Percentiles rank a stretch among this genome's conserved stretches.
These are phyloP conservation scores for Drosophila paranaensis DNA, from an alignment of 2,888 invertebrate species.

Conservation along the genomic window DNA sequence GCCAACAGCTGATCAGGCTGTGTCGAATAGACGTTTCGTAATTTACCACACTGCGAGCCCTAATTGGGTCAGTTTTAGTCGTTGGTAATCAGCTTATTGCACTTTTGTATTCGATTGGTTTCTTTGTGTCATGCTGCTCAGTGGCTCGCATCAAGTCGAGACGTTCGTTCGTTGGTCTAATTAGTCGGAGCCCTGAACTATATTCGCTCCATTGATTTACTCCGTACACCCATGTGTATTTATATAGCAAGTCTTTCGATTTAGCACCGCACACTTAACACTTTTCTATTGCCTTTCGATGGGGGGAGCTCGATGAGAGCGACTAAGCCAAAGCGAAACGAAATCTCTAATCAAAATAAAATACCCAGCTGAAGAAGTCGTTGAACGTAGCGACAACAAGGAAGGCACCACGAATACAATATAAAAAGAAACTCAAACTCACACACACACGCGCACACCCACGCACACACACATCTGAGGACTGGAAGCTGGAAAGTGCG, in stretches of 20 bases:
- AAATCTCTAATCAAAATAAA: slow-evolving; percentile 63
- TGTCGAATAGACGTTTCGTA: slow-evolving; percentile 3
- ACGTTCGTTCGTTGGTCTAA: slow-evolving; percentile 49
- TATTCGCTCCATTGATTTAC: slow-evolving; percentile 43
- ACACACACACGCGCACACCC: background rate
- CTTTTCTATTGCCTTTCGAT: slow-evolving; percentile 37
- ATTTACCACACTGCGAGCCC: slow-evolving; percentile 5
- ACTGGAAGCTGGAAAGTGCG: slow-evolving; percentile 24
- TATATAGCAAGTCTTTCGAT: slow-evolving; percentile 33
- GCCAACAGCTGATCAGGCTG: slow-evolving; percentile 11
- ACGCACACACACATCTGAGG: background rate
- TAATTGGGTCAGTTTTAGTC: slow-evolving; percentile 27
- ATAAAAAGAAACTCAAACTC: slow-evolving; percentile 12
- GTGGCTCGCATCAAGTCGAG: slow-evolving; percentile 16
- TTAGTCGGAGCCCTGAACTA: slow-evolving; percentile 63
- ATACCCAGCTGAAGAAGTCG: slow-evolving; percentile 62
- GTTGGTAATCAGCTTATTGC: slow-evolving; percentile 58
- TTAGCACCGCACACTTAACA: slow-evolving; percentile 25
- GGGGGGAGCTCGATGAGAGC: slow-evolving; percentile 30
- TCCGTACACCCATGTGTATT: slow-evolving; percentile 18
- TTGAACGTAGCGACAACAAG: slow-evolving; percentile 51
- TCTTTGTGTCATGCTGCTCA: slow-evolving; percentile 44
- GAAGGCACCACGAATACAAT: slow-evolving; percentile 25
- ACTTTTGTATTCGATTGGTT: slow-evolving; percentile 45
- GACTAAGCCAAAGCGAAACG: slow-evolving; percentile 44